phyloP scores from a whole-genome alignment of 2,113 vertebrate species.

The Micromys minutus region DNA sequence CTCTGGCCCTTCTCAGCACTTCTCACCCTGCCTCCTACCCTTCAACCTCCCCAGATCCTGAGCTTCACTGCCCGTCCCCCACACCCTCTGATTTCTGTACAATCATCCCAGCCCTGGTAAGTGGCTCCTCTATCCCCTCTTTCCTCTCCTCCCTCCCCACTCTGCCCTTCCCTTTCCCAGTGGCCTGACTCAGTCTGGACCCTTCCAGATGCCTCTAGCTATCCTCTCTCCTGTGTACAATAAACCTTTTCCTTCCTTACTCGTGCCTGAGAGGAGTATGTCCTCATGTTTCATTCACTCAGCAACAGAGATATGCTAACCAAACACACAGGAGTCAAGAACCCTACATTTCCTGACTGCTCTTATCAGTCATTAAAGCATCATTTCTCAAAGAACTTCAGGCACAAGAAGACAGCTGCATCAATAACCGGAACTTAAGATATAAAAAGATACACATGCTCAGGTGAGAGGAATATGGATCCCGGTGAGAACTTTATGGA shows the following conservation, averaged over 20 bases:
- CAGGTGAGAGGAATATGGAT: background rate
- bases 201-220: background rate
- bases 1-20: background rate
- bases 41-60: no score
- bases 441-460: background rate
- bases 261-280: background rate
- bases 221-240: background rate
- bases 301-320: background rate
- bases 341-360: conserved; percentile 15
- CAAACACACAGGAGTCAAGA: background rate
- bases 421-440: background rate
- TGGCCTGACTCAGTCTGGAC: background rate
- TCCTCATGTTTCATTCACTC: background rate
- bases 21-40: background rate
- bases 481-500: background rate
- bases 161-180: no score
- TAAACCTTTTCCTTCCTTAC: background rate
- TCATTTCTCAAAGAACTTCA: background rate
- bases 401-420: background rate
- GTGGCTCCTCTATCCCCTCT: background rate
- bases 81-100: background rate
- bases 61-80: background rate
- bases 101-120: background rate
- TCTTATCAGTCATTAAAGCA: conserved; percentile 31
- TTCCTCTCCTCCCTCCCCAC: background rate